Percentiles rank a stretch among this genome's conserved stretches.
These are phyloP conservation scores for Mallotus villosus DNA, from an alignment of 2,797 vertebrate species.

Conservation along the genomic window DNA sequence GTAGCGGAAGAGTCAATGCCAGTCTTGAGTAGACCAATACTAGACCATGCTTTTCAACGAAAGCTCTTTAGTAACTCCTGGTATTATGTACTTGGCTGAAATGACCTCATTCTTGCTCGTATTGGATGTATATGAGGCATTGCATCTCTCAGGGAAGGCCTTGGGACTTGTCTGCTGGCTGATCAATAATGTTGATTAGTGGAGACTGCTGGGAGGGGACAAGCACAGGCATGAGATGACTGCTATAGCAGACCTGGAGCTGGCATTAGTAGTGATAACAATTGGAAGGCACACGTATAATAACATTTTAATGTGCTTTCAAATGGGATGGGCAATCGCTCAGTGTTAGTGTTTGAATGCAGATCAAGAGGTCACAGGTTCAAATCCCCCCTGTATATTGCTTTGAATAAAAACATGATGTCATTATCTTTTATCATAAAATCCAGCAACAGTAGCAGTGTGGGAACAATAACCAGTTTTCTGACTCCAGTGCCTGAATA, in stretches of 20 bases:
- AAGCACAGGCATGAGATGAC: background rate
- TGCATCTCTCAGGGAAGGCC: background rate
- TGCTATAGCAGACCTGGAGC: background rate
- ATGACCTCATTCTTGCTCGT: background rate
- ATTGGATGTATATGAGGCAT: background rate
- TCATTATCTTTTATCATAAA: too few relatives aligned
- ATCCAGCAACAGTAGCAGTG: background rate
- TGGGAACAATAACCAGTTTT: background rate
- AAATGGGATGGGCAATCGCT: too few relatives aligned
- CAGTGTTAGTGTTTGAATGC: too few relatives aligned
- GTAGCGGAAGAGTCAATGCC: slow-evolving; percentile 12
- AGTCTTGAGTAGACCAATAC: slow-evolving; percentile 20
- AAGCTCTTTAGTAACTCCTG: slow-evolving; percentile 6
- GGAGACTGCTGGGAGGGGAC: background rate
- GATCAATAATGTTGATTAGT: slow-evolving; percentile 1
- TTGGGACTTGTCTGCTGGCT: background rate
- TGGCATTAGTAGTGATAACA: background rate
- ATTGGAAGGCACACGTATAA: background rate
- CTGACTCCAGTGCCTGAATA: background rate
- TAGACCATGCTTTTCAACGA: too few relatives aligned
- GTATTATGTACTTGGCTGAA: background rate
- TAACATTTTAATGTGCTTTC: background rate
- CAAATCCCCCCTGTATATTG: too few relatives aligned
- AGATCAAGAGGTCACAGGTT: too few relatives aligned
- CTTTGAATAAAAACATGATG: too few relatives aligned